These are phyloP conservation scores for Patiria pectinifera DNA, from an alignment of 53 echinoderm and acorn worm genomes.

Conservation along the genomic window DNA sequence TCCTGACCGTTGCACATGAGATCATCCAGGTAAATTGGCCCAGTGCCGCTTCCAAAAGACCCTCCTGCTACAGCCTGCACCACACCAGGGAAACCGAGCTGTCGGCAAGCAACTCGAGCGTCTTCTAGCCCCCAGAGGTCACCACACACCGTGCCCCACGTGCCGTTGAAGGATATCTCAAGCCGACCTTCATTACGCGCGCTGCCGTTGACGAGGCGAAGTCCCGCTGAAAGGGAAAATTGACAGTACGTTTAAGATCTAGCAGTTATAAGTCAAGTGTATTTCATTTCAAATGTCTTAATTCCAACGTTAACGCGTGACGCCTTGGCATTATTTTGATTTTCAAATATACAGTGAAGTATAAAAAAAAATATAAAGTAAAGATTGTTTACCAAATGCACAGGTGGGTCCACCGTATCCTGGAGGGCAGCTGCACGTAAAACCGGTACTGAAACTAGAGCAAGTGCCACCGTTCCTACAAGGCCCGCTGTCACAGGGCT, in stretches of 20 bases:
- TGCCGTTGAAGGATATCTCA: constrained; percentile 5
- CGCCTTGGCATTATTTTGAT: no score
- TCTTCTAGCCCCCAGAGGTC: constrained; percentile 3
- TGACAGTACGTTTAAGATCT: background rate
- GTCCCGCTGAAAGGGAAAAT: background rate
- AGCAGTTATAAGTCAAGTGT: background rate
- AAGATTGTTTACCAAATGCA: background rate
- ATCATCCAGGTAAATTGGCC: constrained; percentile 17
- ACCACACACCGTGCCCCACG: constrained; percentile 39
- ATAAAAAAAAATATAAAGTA: no score
- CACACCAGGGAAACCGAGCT: constrained; percentile 12
- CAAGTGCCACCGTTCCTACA: background rate
- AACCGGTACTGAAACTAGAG: background rate
- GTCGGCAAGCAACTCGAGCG: constrained; percentile 14
- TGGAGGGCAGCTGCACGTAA: background rate
- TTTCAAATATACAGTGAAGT: no score
- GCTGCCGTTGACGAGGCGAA: background rate
- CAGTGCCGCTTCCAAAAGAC: constrained; percentile 9
- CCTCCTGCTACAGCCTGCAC: background rate
- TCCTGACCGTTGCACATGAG: constrained; percentile 67
- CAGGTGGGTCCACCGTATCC: background rate
- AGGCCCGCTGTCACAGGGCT: background rate
- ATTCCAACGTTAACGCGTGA: no score
- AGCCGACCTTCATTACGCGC: constrained; percentile 13
- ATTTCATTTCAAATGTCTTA: no score